Evolutionary conservation across 1,140 invertebrate genomes (phyloP), one percentile per base, ranked within the genome.

Genomic region (Leptinotarsa lineolata): DNA sequence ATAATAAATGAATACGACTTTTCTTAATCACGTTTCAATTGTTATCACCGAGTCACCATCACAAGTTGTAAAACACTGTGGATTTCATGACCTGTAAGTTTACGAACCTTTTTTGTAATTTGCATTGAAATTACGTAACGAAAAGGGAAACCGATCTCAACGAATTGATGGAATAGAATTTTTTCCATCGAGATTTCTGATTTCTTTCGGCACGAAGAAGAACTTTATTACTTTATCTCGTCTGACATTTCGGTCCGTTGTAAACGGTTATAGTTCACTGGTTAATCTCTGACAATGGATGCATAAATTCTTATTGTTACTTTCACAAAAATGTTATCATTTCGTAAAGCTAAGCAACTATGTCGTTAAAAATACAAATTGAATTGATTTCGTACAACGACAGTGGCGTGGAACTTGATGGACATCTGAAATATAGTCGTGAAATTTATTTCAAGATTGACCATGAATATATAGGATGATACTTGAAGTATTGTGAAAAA

Each of bases 211-310:
- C 75, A 76, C 75, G 75, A 76, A 76, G 72, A 76, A 67, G 75
- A 76, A 76, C 75, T 76, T 76, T 76, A 74, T 70, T 71, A 71
- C 72, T 71, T 73, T 74, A 76, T 68, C 72, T 70, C n/a, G 68
- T 54, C 68, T 77, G 76, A 75, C 76, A 77, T 77, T 77, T 77
- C 45, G 66, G 70, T 72, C 60, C 30, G 68, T 70, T 48, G 63
- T 73, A 66, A 76, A 76, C 71, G 76, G 76, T 77, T 77, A 77
- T 77, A 77, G 76, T 77, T 77, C 76, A 77, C 70, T 77, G 76
- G 73, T 72, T 77, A 71, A 77, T 74, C 73, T 74, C 73, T 75
- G 71, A 77, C 76, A 77, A 77, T 77, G 72, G 76, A 77, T 75
- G 68, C 76, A 77, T 77, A 77, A 77, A 77, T 77, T 74, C 73